Conservation (phyloP, 2,888 invertebrate genomes). For the Synanthedon myopaeformis region DNA sequence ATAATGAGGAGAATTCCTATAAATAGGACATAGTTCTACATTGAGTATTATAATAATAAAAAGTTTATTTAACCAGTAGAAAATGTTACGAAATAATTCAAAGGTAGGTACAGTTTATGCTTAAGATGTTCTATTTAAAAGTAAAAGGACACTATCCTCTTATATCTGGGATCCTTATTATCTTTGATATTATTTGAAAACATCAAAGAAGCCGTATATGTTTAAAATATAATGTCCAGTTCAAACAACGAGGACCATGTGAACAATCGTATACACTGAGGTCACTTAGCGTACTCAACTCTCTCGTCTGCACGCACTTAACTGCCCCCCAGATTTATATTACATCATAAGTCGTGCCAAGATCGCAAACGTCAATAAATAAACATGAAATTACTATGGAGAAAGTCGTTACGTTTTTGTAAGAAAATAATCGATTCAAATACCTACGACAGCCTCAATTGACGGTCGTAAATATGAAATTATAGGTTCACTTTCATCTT, state of each 20-base stretch:
- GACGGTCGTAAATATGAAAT: conserved; percentile 18
- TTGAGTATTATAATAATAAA: no score
- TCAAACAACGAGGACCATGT: conserved; percentile 4
- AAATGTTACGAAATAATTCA: no score
- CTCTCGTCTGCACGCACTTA: conserved; percentile 1
- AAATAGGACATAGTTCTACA: no score
- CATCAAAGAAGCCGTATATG: neutral
- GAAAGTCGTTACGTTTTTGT: conserved; percentile 58
- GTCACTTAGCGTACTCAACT: conserved; percentile 8
- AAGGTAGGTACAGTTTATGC: no score
- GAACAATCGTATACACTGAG: conserved; percentile 5
- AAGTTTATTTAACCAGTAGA: no score
- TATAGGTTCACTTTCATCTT: neutral
- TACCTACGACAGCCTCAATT: neutral
- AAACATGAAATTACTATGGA: conserved; percentile 29
- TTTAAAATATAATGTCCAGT: neutral
- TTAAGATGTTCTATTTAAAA: no score
- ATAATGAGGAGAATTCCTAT: no score
- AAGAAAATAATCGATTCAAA: conserved; percentile 46
- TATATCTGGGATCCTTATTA: no score
- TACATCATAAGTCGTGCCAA: conserved; percentile 5
- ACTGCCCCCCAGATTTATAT: neutral
- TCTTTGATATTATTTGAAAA: no score
- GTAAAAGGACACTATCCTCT: neutral
- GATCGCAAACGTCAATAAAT: conserved; percentile 20